These are phyloP conservation scores for Himalopsyche kuldschensis DNA, from an alignment of 2,888 invertebrate species.

Conservation along the genomic window DNA sequence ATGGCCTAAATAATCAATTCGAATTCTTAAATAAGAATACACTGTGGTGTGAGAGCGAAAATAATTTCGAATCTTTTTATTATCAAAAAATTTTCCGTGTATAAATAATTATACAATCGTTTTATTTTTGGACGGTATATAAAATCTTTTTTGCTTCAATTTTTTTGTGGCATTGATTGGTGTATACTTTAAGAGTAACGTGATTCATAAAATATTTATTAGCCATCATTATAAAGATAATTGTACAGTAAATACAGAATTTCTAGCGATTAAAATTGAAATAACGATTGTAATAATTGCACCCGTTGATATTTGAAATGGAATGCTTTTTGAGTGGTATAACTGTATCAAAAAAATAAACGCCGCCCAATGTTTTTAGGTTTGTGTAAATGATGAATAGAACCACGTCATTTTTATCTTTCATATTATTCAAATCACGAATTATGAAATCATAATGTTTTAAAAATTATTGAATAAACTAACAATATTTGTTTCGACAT, in stretches of 20 bases:
- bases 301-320: neutral
- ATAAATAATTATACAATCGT: no score
- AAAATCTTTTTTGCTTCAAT: no score
- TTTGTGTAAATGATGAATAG: neutral
- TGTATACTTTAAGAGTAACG: neutral
- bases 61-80: no score
- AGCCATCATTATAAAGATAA: neutral
- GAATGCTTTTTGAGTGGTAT: neutral
- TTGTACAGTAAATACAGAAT: neutral
- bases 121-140: no score
- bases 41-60: no score
- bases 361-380: neutral
- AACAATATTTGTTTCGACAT: constrained; percentile 3
- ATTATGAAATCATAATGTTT: neutral
- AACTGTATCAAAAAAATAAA: neutral
- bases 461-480: neutral
- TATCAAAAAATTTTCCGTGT: no score
- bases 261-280: neutral
- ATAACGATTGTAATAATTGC: neutral
- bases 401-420: neutral
- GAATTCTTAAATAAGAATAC: no score
- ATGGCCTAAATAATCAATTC: no score
- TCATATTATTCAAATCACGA: neutral
- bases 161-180: no score
- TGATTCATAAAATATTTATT: neutral